Base-by-base conservation (phyloP, 30 jellyfish, hydroid and myxozoan genomes). In the Phacellophora camtschatica region DNA sequence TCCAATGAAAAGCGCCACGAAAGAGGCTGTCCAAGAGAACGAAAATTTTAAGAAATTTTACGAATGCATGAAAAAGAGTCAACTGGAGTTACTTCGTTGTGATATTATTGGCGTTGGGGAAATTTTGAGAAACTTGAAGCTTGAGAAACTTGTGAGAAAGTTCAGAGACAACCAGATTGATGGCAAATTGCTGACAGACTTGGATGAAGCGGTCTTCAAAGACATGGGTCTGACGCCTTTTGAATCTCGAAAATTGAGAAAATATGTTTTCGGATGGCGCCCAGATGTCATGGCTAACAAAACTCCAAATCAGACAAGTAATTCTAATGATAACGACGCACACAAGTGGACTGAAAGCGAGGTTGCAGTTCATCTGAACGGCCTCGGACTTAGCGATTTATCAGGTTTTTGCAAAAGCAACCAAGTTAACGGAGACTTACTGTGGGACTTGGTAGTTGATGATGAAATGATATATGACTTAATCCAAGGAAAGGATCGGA, bases 181-280 rank as follows among this genome's bases (percentile, higher is more conserved):
- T 79, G 98, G 98, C 7, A 90, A 79, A 43, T 82, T 91, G 12
- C 69, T 91, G 28, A 85, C 78, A 33, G 98, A 91, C 37, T 49
- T 91, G 11, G 98, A 91, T 82, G 98, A 91, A 66, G 90, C 95
- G 9, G 98, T 91, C 15, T 86, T 91, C 32, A 85, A 76, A 74
- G 98, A 91, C 53, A 62, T 91, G 57, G 97, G 96, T 49, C 65
- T 91, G 50, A 33, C 72, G 28, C 76, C 88, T 7, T 91, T 91
- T 55, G 97, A 91, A 71, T 94, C 98, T 1, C 82, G 98, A 7
- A 91, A 91, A 67, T 53, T 91, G 49, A 66, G 98, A 27, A 91
- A 91, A 76, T 91, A 76, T 57, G 95, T 77, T 0, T 91, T 91
- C 53, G 98, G 98, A 10, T 91, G 98, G 98, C 80, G 98, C 25